phyloP scores from a whole-genome alignment of 2,888 invertebrate genomes.

The Drosophila hamatofila region DNA sequence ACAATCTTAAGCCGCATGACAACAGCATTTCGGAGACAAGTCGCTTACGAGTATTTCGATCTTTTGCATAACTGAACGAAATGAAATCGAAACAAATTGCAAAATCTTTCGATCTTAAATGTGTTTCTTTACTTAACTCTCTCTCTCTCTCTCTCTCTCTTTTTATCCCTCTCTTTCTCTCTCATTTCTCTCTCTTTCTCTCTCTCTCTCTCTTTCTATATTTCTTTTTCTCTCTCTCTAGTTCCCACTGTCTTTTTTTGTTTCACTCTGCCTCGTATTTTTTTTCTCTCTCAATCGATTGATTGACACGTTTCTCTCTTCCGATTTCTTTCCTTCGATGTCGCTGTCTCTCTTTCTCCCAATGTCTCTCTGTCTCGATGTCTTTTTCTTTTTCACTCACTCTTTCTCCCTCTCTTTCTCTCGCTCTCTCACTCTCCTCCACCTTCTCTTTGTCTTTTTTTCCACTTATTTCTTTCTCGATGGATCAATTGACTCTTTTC shows the following conservation, averaged over 20 bases:
- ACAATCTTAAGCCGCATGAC: constrained; percentile 37
- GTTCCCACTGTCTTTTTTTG: neutral
- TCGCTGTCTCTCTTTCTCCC: neutral
- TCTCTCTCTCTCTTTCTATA: neutral
- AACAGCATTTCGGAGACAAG: constrained; percentile 38
- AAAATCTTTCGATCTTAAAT: neutral
- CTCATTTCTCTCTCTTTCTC: too few relatives aligned
- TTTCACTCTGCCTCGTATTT: neutral
- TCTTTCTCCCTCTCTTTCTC: too few relatives aligned
- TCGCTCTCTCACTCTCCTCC: too few relatives aligned
- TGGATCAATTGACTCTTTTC: too few relatives aligned
- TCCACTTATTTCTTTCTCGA: too few relatives aligned
- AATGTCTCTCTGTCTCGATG: too few relatives aligned
- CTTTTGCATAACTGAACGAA: neutral
- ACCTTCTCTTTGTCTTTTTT: too few relatives aligned
- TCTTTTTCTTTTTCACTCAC: too few relatives aligned
- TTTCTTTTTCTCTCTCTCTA: neutral
- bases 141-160: neutral
- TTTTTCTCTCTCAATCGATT: too few relatives aligned
- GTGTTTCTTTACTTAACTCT: neutral
- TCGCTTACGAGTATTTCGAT: neutral
- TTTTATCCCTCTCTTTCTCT: too few relatives aligned
- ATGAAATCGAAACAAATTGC: constrained; percentile 7
- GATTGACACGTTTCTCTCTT: too few relatives aligned
- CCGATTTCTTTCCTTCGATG: neutral